Evolutionary conservation across 1,140 invertebrate genomes (phyloP), one percentile per base, ranked within the genome.

Genomic region (Ptiloglossa arizonensis): DNA sequence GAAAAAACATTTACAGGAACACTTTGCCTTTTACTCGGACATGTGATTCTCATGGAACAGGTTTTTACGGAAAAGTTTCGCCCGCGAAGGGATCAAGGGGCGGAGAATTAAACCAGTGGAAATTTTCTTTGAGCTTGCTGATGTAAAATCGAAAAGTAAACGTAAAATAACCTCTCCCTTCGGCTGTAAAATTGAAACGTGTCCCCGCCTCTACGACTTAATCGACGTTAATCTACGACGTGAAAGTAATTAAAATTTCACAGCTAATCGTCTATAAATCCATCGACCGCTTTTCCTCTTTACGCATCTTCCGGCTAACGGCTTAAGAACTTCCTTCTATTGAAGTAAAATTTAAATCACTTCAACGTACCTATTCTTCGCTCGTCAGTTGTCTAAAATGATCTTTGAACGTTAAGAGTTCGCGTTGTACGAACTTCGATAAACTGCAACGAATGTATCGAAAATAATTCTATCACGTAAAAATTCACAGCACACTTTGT

Each of bases 131-230:
- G 24, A 13, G 44, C n/a, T n/a, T n/a, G n/a, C n/a, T n/a, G 19
- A 67, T 41, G 59, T 60, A 52, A 63, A 50, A 41, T 72, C 44
- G 46, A 5, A 60, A 22, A 27, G 46, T 52, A 63, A 72, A 72
- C 59, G 29, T 52, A 19, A 41, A 41, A 63, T 13, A 72, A 52
- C 17, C 70, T 9, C 17, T 41, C 13, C 24, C 2, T 32, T 9
- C 29, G 64, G 32, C 64, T 2, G n/a, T 13, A 46, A 1, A 27
- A n/a, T n/a, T n/a, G n/a, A 19, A 50, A n/a, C 63, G 48, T 52
- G 5, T 63, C 35, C 38, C 5, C 41, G 17, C 1, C 64, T 35
- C 48, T 67, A 44, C 27, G 11, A n/a, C 48, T 66, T 50, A 66
- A 48, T 32, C 19, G 63, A 50, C 19, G 35, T 52, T 38, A 41